These are phyloP conservation scores for Muschampia plurimacula DNA, from an alignment of 2,888 invertebrate genomes.

Conservation along the genomic window DNA sequence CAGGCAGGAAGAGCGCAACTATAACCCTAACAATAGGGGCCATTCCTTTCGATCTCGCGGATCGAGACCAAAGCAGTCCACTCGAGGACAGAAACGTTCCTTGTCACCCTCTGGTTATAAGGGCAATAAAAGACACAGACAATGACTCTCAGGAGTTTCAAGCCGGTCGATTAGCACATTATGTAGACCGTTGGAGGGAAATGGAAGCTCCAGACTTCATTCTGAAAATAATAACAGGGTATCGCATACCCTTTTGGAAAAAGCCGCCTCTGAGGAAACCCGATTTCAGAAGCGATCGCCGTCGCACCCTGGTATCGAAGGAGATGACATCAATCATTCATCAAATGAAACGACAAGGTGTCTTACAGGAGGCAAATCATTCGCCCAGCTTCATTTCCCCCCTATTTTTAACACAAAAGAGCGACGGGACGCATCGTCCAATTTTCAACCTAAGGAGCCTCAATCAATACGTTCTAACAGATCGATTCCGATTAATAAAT, in stretches of 20 bases:
- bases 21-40: background rate
- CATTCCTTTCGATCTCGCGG: constrained; percentile 17
- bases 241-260: constrained; percentile 37
- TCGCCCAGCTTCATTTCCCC: constrained; percentile 31
- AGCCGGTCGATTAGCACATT: constrained; percentile 12
- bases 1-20: background rate
- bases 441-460: constrained; percentile 45
- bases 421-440: constrained; percentile 42
- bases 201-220: constrained; percentile 24
- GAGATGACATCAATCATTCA: constrained; percentile 22
- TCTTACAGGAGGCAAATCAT: constrained; percentile 20
- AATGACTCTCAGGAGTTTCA: constrained; percentile 27
- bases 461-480: constrained; percentile 36
- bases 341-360: constrained; percentile 38
- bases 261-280: constrained; percentile 32
- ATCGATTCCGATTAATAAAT: background rate
- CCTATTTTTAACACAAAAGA: constrained; percentile 42
- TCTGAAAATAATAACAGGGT: constrained; percentile 28
- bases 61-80: background rate
- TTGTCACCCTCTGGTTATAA: background rate
- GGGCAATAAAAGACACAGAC: constrained; percentile 28
- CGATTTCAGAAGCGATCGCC: constrained; percentile 15
- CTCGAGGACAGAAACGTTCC: constrained; percentile 15
- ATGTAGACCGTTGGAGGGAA: constrained; percentile 23
- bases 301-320: constrained; percentile 2